These are phyloP conservation scores for Nanorana parkeri DNA, from an alignment of 2,113 vertebrate species.

Conservation along the genomic window DNA sequence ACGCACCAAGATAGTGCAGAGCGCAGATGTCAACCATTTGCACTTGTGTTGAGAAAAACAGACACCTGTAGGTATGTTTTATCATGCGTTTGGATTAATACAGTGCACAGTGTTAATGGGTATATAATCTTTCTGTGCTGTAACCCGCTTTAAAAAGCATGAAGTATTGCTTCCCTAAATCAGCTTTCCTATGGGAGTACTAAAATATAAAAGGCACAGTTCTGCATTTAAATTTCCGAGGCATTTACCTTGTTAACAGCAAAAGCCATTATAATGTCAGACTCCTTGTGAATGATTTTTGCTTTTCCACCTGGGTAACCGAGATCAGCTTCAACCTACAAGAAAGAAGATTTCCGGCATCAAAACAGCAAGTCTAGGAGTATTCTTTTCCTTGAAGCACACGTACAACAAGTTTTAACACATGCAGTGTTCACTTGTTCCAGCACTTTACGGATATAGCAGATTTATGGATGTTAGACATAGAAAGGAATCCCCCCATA, in stretches of 20 bases:
- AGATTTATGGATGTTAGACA: neutral
- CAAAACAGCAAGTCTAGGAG: neutral
- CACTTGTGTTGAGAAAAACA: no score
- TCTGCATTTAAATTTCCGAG: neutral
- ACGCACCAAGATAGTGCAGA: no score
- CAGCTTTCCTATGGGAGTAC: no score
- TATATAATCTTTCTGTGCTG: no score
- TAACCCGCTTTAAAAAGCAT: no score
- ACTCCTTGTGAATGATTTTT: slow-evolving; percentile 97
- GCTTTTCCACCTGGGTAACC: slow-evolving; percentile 97
- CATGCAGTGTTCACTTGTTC: slow-evolving; percentile 68
- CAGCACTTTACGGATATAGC: slow-evolving; percentile 59
- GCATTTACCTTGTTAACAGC: slow-evolving; percentile 90
- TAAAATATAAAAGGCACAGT: no score
- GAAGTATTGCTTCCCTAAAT: no score
- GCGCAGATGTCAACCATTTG: no score
- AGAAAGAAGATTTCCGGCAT: slow-evolving; percentile 59
- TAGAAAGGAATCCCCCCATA: neutral
- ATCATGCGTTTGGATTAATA: no score
- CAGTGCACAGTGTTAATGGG: no score
- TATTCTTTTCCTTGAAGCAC: slow-evolving; percentile 8
- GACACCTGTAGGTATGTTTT: no score
- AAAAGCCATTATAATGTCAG: slow-evolving; percentile 98
- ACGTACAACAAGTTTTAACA: slow-evolving; percentile 8
- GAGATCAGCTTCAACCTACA: slow-evolving; percentile 95